These are phyloP conservation scores for Zelostemma sp. DNA, from an alignment of 1,140 invertebrate species.

Conservation along the genomic window DNA sequence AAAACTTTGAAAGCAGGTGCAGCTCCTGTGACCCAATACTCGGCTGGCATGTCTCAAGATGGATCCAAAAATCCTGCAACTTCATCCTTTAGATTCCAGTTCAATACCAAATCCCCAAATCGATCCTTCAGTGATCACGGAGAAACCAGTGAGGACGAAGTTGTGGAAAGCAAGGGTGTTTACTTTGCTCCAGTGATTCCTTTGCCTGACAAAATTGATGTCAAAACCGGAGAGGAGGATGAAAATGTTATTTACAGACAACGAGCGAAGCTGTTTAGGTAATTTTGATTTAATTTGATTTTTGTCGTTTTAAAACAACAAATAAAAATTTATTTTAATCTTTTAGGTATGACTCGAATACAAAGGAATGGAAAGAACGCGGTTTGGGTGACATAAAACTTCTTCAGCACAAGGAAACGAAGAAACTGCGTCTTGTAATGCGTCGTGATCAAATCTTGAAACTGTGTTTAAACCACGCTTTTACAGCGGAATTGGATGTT, in stretches of 20 bases:
- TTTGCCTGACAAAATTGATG: constrained; percentile 86
- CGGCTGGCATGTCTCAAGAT: too few species aligned
- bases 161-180: constrained; percentile 78
- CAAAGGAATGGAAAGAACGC: constrained; percentile 90
- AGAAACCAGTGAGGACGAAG: constrained; percentile 73
- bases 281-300: not conserved
- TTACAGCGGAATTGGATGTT: constrained; percentile 77
- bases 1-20: constrained; percentile 18
- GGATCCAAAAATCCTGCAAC: too few species aligned
- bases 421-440: constrained; percentile 85
- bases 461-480: constrained; percentile 85
- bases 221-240: constrained; percentile 88
- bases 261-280: constrained; percentile 50
- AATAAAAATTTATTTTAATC: not conserved
- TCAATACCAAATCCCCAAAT: constrained; percentile 72
- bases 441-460: constrained; percentile 87
- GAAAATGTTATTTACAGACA: constrained; percentile 83
- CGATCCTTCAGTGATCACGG: constrained; percentile 68
- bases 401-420: constrained; percentile 77
- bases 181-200: constrained; percentile 86
- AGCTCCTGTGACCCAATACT: too few species aligned
- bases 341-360: constrained; percentile 71
- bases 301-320: not conserved
- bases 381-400: constrained; percentile 91
- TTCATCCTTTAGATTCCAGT: constrained; percentile 75